A percentile compares a stretch with the other conserved stretches of the same genome.
These are phyloP conservation scores for Ranitomeya imitator DNA, from an alignment of 2,113 vertebrate genomes.

Conservation along the genomic window DNA sequence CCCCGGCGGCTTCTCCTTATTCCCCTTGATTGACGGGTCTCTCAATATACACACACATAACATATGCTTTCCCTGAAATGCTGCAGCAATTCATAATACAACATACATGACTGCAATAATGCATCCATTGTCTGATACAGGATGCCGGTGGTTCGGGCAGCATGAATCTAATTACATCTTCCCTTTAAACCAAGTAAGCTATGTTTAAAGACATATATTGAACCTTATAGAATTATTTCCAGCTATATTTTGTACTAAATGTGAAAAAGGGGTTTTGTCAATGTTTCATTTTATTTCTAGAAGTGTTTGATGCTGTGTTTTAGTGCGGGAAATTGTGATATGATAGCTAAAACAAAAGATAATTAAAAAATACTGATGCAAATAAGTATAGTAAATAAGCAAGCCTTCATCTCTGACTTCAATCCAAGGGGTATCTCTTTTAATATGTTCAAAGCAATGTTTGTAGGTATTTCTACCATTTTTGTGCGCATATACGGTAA, in stretches of 20 bases:
- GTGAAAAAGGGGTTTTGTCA: not conserved
- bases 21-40: too few relatives aligned
- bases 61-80: too few relatives aligned
- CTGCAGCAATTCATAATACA: too few relatives aligned
- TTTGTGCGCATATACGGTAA: not conserved
- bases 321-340: not conserved
- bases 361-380: not conserved
- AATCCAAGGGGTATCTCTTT: not conserved
- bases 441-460: not conserved
- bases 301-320: not conserved
- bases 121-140: too few relatives aligned
- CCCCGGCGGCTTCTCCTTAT: too few relatives aligned
- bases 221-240: not conserved
- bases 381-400: not conserved
- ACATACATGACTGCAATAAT: too few relatives aligned
- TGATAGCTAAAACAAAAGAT: not conserved
- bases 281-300: not conserved
- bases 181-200: too few relatives aligned
- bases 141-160: too few relatives aligned
- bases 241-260: not conserved
- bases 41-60: too few relatives aligned
- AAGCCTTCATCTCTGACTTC: not conserved
- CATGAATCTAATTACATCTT: too few relatives aligned
- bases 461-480: not conserved
- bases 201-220: not conserved